These are phyloP conservation scores for Tenthredo amoena DNA, from an alignment of 2,888 invertebrate genomes.

Conservation along the genomic window DNA sequence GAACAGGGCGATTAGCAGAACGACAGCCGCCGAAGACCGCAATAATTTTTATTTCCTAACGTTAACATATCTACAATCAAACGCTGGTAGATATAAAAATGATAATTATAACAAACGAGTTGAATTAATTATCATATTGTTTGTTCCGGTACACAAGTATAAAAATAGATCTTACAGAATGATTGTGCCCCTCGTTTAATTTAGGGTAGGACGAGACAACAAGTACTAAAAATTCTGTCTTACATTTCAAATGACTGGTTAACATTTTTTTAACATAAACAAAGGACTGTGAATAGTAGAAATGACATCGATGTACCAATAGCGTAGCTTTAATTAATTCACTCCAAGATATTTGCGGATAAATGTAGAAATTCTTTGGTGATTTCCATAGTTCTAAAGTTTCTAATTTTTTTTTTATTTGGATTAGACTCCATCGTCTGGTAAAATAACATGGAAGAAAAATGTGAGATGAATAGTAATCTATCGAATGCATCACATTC, in stretches of 20 bases:
- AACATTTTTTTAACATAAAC: slow-evolving; percentile 15
- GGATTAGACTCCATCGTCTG: neutral
- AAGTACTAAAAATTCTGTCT: slow-evolving; percentile 7
- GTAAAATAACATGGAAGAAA: neutral
- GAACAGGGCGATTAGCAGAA: neutral
- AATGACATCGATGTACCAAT: neutral
- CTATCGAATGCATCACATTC: slow-evolving; percentile 25
- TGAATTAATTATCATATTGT: slow-evolving; percentile 51
- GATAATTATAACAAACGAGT: slow-evolving; percentile 52
- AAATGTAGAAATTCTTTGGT: neutral
- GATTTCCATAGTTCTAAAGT: neutral
- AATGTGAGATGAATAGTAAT: slow-evolving; percentile 27
- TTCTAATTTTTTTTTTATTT: neutral
- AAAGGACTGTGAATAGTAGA: neutral
- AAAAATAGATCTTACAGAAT: slow-evolving; percentile 29
- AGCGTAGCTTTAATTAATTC: neutral
- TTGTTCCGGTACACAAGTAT: slow-evolving; percentile 45
- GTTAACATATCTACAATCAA: slow-evolving; percentile 13
- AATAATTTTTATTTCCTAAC: slow-evolving; percentile 23
- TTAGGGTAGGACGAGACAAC: slow-evolving; percentile 41
- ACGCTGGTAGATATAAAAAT: slow-evolving; percentile 39
- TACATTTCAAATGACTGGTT: slow-evolving; percentile 28
- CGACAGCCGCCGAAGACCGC: neutral
- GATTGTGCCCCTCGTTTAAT: slow-evolving; percentile 45
- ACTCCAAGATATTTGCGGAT: neutral